These are phyloP conservation scores for Watsonalla binaria DNA, from an alignment of 2,888 invertebrate genomes.

Conservation along the genomic window DNA sequence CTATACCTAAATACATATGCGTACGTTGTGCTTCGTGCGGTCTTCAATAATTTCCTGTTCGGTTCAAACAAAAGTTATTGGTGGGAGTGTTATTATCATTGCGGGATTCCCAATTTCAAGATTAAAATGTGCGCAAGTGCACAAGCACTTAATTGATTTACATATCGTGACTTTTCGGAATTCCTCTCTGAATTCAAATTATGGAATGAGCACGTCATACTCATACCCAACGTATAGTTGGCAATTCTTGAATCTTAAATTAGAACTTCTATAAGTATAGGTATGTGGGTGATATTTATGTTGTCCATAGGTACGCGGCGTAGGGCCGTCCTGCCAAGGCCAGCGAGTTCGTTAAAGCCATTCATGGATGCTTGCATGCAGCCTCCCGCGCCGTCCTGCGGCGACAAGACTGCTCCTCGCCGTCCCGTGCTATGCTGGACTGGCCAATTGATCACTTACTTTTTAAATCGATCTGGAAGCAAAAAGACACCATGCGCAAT, in stretches of 20 bases:
- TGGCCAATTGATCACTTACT: constrained; percentile 63
- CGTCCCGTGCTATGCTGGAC: constrained; percentile 55
- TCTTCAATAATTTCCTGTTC: constrained; percentile 59
- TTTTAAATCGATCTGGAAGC: constrained; percentile 50
- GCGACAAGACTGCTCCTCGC: constrained; percentile 66
- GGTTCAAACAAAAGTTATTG: constrained; percentile 16
- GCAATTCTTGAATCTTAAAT: background rate
- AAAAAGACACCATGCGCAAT: constrained; percentile 63
- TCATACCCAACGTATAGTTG: background rate
- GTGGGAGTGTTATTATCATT: too few relatives aligned
- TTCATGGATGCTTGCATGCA: constrained; percentile 72
- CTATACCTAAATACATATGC: constrained; percentile 16
- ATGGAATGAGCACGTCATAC: background rate
- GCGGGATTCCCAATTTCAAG: too few relatives aligned
- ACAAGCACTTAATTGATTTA: too few relatives aligned
- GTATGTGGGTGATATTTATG: constrained; percentile 2
- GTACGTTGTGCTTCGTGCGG: constrained; percentile 26
- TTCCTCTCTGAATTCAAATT: too few relatives aligned
- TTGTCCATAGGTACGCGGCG: constrained; percentile 9
- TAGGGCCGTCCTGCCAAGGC: constrained; percentile 65
- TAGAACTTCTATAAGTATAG: background rate
- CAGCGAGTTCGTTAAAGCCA: constrained; percentile 75
- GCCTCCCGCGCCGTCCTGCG: constrained; percentile 43
- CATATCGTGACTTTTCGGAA: too few relatives aligned
- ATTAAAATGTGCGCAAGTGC: too few relatives aligned